phyloP scores from a whole-genome alignment of 2,888 invertebrate genomes.

The Andrena hattorfiana region DNA sequence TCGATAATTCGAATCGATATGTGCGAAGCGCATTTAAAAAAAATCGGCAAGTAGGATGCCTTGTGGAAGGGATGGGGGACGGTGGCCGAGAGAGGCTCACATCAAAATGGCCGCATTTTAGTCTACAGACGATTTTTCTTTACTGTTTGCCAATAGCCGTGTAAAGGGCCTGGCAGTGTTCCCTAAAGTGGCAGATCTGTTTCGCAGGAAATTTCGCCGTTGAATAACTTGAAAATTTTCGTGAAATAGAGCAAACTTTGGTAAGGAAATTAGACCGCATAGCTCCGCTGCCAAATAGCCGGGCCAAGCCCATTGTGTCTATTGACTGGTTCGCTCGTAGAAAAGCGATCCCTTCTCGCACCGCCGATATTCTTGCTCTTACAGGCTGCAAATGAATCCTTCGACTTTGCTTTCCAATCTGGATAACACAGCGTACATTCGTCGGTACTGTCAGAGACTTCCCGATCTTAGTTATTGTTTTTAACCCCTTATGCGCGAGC shows the following conservation, averaged over 20 bases:
- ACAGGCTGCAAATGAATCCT: not conserved
- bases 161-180: constrained; percentile 86
- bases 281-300: constrained; percentile 67
- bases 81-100: constrained; percentile 70
- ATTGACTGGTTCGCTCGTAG: constrained; percentile 74
- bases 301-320: constrained; percentile 80
- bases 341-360: constrained; percentile 44
- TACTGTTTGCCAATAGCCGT: constrained; percentile 91
- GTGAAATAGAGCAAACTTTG: constrained; percentile 81
- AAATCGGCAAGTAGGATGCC: constrained; percentile 63
- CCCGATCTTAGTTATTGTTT: constrained; percentile 19
- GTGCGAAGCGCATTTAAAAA: constrained; percentile 51
- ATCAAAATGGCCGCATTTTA: constrained; percentile 95
- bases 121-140: constrained; percentile 90
- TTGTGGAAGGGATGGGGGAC: constrained; percentile 64
- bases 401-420: not conserved
- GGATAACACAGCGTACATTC: not conserved
- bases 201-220: constrained; percentile 85
- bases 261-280: constrained; percentile 64
- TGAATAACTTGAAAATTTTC: constrained; percentile 83
- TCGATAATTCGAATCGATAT: constrained; percentile 59
- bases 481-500: not conserved
- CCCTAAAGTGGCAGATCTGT: constrained; percentile 75
- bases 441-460: constrained; percentile 36
- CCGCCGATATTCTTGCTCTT: constrained; percentile 22